Conservation (phyloP, 2,113 vertebrate genomes). For the Pelobates fuscus region DNA sequence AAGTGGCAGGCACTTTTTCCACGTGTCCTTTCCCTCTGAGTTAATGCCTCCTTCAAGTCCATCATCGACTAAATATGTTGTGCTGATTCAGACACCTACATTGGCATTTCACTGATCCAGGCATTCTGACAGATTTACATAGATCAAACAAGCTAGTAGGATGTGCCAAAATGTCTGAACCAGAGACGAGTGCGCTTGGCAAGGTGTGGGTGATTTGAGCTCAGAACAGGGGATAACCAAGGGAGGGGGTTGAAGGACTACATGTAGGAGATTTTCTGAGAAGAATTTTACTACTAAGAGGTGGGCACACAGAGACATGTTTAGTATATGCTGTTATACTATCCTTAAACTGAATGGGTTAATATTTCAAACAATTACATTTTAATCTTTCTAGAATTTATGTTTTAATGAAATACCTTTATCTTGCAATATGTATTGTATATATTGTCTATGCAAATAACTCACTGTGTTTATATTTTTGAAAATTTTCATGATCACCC, state of each 20-base stretch:
- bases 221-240: neutral
- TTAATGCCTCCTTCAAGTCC: constrained; percentile 40
- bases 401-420: too few relatives aligned
- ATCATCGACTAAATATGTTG: constrained; percentile 48
- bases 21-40: constrained; percentile 35
- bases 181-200: constrained; percentile 26
- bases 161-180: constrained; percentile 39
- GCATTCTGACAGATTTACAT: constrained; percentile 47
- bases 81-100: constrained; percentile 46
- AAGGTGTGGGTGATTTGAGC: constrained; percentile 45
- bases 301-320: neutral
- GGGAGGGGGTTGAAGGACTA: neutral
- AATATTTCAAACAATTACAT: neutral
- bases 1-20: neutral
- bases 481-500: too few relatives aligned
- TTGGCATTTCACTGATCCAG: constrained; percentile 43
- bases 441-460: too few relatives aligned
- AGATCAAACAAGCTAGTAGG: constrained; percentile 49
- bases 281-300: constrained; percentile 6
- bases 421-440: too few relatives aligned
- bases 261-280: neutral
- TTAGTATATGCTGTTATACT: neutral
- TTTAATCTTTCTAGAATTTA: too few relatives aligned
- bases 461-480: too few relatives aligned
- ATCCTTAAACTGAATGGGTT: neutral